Percentiles rank a stretch among this genome's conserved stretches.
These are phyloP conservation scores for Pogonophryne albipinna DNA, from an alignment of 2,797 vertebrate genomes.

Conservation along the genomic window DNA sequence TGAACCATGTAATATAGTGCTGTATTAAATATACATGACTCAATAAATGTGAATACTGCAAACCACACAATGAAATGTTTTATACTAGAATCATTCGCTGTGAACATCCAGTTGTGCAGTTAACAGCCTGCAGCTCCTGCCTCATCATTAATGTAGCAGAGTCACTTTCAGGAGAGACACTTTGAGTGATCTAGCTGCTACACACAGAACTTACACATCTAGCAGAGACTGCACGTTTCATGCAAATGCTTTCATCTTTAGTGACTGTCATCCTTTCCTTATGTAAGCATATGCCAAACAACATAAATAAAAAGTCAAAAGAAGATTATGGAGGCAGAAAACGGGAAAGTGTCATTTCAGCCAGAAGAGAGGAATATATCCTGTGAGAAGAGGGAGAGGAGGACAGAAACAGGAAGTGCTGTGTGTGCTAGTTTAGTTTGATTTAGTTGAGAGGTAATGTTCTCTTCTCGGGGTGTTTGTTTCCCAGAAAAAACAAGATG, in stretches of 20 bases:
- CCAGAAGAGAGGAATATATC: neutral
- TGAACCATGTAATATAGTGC: neutral
- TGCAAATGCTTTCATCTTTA: neutral
- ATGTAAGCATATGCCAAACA: neutral
- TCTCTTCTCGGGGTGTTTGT: too few relatives aligned
- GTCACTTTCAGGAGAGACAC: neutral
- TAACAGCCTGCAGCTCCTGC: neutral
- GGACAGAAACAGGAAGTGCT: neutral
- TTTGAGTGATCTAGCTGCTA: neutral
- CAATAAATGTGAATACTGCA: neutral
- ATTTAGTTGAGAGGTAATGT: neutral
- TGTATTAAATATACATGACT: constrained; percentile 1
- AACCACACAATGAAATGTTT: neutral
- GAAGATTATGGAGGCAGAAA: neutral
- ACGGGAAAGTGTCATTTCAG: neutral
- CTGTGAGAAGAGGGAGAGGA: neutral
- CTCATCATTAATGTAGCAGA: neutral
- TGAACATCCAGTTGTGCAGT: neutral
- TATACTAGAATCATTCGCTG: neutral
- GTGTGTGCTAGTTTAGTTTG: neutral
- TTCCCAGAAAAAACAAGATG: too few relatives aligned
- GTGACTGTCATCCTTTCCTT: neutral
- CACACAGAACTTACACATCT: neutral
- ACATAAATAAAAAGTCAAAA: neutral
- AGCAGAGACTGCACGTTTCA: too few relatives aligned